Evolutionary conservation across 2,797 vertebrate genomes (phyloP).

Genomic region (Aplochiton taeniatus): DNA sequence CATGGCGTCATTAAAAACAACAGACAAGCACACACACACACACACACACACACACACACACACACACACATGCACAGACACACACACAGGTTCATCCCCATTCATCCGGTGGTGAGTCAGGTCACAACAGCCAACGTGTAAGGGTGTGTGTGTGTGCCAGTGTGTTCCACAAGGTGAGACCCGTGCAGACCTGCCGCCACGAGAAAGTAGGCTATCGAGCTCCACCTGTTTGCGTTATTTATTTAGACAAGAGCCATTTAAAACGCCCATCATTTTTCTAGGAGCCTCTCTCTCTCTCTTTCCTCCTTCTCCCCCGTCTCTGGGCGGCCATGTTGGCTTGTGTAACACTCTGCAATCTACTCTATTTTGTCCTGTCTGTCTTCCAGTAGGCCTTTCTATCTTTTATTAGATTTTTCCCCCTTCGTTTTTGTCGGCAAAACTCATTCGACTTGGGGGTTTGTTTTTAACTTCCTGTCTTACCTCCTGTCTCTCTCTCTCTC

Average conservation of each 20-base stretch:
- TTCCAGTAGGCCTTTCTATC: neutral
- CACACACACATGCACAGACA: neutral
- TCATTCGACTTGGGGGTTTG: constrained; percentile 2
- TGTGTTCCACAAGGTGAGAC: neutral
- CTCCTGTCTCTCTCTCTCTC: constrained; percentile 34
- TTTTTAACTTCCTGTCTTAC: neutral
- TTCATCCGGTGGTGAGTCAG: constrained; percentile 4
- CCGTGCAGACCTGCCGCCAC: constrained; percentile 33
- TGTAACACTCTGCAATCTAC: constrained; percentile 8
- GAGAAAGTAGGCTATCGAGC: constrained; percentile 57
- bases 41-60: constrained; percentile 3
- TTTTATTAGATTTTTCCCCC: no score
- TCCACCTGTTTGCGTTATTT: constrained; percentile 53
- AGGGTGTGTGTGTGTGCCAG: constrained; percentile 13
- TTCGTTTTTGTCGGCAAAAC: neutral
- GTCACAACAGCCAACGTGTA: constrained; percentile 8
- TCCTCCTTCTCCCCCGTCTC: constrained; percentile 25
- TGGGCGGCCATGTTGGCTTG: neutral
- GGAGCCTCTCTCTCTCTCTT: constrained; percentile 32
- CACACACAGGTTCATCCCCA: constrained; percentile 4
- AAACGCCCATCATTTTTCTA: constrained; percentile 30
- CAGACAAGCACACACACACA: constrained; percentile 5
- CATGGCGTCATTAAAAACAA: no score
- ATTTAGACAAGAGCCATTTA: constrained; percentile 22
- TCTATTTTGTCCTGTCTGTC: neutral